Conservation (phyloP, 2,113 vertebrate genomes). For the Tyrannus savana region DNA sequence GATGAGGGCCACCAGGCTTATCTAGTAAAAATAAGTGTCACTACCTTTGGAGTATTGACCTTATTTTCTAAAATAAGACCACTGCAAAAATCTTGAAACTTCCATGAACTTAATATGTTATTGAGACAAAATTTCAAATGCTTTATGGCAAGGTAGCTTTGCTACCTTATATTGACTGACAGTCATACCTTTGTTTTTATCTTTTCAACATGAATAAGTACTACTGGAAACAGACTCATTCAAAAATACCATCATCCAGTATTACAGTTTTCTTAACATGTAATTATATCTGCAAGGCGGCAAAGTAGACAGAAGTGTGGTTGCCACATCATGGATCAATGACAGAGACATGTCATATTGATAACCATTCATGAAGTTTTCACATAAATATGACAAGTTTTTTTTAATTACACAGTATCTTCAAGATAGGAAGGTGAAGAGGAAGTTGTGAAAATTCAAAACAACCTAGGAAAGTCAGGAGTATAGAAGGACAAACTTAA, state of each 20-base stretch:
- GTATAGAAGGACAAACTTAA: background rate
- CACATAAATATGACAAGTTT: background rate
- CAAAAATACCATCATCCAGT: background rate
- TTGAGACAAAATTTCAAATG: background rate
- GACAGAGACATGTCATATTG: background rate
- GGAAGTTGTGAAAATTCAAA: slow-evolving; percentile 28
- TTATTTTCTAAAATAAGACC: background rate
- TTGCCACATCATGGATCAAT: background rate
- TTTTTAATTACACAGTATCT: background rate
- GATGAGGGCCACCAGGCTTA: background rate
- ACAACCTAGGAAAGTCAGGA: background rate
- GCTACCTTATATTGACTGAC: background rate
- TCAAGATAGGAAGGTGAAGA: background rate
- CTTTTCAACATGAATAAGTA: background rate
- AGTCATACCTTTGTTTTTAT: background rate
- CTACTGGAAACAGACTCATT: background rate
- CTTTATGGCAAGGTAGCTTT: background rate
- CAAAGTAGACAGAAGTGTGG: background rate
- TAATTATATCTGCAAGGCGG: background rate
- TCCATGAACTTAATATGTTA: background rate
- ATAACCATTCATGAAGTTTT: background rate
- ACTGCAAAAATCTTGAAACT: background rate
- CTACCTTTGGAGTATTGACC: background rate
- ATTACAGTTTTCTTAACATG: background rate
- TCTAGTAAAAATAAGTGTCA: background rate